Evolutionary conservation across 2,797 vertebrate species (phyloP).

Genomic region (Microtus obscurus): DNA sequence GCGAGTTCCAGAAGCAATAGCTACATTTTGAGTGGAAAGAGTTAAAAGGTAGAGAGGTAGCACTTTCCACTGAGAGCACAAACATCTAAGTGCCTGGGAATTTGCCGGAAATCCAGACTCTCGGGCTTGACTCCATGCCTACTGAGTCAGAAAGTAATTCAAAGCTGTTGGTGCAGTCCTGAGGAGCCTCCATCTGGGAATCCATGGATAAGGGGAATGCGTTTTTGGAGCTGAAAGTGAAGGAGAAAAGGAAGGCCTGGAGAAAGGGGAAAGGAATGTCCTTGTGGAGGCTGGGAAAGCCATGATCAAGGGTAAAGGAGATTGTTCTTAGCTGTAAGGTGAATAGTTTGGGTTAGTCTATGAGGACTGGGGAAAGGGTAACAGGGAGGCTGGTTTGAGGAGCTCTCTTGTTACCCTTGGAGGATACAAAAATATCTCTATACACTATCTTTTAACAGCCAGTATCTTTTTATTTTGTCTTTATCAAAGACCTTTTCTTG

Average conservation of each 20-base stretch:
- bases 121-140: background rate
- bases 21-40: background rate
- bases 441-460: background rate
- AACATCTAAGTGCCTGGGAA: background rate
- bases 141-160: background rate
- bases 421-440: background rate
- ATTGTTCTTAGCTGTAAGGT: background rate
- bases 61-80: background rate
- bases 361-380: background rate
- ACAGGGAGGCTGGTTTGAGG: background rate
- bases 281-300: background rate
- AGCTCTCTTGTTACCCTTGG: no score
- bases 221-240: background rate
- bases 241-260: background rate
- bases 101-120: background rate
- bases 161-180: background rate
- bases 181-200: background rate
- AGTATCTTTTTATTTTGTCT: background rate
- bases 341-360: background rate
- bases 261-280: no score
- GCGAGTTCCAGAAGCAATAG: background rate
- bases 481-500: background rate
- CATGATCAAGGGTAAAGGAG: background rate
- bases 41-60: background rate
- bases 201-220: no score